These are phyloP conservation scores for Petroica traversi DNA, from an alignment of 2,113 vertebrate genomes.

Conservation along the genomic window DNA sequence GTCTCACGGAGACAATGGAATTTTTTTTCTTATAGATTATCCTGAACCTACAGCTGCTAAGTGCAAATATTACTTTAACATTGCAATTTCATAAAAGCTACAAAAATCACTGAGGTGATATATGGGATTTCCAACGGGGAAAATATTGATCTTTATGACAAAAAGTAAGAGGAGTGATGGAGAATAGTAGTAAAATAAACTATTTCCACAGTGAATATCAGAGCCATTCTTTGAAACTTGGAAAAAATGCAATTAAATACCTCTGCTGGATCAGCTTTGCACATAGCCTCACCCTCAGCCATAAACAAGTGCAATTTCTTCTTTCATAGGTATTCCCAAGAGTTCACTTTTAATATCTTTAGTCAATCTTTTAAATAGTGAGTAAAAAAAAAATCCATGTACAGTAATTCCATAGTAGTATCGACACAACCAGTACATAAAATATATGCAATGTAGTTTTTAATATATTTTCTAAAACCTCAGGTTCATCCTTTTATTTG, in stretches of 20 bases:
- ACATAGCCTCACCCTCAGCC: background rate
- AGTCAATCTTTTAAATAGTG: background rate
- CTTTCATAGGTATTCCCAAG: background rate
- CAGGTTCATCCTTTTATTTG: background rate
- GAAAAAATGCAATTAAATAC: background rate
- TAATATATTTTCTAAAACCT: background rate
- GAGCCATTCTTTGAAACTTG: background rate
- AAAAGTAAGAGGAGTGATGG: background rate
- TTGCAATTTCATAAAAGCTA: background rate
- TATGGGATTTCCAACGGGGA: background rate
- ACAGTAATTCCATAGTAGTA: background rate
- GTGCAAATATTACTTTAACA: background rate
- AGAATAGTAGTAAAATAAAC: constrained; percentile 7
- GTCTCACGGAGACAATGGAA: background rate
- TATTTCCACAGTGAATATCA: background rate
- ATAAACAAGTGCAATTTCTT: background rate
- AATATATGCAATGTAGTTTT: background rate
- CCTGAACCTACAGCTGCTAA: background rate
- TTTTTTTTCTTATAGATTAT: background rate
- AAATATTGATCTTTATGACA: background rate
- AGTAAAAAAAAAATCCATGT: background rate
- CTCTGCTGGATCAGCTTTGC: background rate
- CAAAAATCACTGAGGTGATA: background rate
- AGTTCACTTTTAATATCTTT: background rate
- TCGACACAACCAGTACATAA: background rate